Conservation (phyloP, 2,113 vertebrate genomes). For the Callithrix jacchus region DNA sequence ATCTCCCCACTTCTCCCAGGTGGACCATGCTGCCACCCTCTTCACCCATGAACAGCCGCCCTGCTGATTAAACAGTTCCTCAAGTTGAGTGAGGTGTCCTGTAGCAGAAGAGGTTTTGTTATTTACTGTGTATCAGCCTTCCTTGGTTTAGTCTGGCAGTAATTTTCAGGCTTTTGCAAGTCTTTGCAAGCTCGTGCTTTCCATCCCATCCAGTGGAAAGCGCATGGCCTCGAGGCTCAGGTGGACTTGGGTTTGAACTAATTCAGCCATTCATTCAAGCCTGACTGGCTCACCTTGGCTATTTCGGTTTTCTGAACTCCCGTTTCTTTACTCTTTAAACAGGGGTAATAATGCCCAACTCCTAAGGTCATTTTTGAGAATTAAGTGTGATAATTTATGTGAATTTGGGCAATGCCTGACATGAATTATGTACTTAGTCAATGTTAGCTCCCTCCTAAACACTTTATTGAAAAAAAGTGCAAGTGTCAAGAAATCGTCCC, state of each 20-base stretch:
- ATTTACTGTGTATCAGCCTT: background rate
- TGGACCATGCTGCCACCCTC: background rate
- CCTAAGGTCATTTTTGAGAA: background rate
- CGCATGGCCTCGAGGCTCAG: background rate
- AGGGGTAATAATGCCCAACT: background rate
- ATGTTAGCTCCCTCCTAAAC: background rate
- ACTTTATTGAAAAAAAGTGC: background rate
- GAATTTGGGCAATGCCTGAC: background rate
- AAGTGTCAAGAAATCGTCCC: background rate
- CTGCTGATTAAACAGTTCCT: background rate
- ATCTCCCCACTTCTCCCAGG: background rate
- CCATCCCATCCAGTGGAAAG: background rate
- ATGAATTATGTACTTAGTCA: background rate
- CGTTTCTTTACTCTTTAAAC: background rate
- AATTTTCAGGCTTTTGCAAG: background rate
- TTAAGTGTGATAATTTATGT: background rate
- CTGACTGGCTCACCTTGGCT: no score
- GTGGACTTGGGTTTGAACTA: background rate
- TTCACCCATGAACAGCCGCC: background rate
- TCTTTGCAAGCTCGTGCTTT: background rate
- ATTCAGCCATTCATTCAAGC: background rate
- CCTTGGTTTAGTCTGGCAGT: background rate
- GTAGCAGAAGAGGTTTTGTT: background rate
- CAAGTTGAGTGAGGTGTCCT: background rate
- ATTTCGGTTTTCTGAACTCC: background rate